Conservation (phyloP, 2,888 invertebrate genomes). For the Hoplodrina blanda region DNA sequence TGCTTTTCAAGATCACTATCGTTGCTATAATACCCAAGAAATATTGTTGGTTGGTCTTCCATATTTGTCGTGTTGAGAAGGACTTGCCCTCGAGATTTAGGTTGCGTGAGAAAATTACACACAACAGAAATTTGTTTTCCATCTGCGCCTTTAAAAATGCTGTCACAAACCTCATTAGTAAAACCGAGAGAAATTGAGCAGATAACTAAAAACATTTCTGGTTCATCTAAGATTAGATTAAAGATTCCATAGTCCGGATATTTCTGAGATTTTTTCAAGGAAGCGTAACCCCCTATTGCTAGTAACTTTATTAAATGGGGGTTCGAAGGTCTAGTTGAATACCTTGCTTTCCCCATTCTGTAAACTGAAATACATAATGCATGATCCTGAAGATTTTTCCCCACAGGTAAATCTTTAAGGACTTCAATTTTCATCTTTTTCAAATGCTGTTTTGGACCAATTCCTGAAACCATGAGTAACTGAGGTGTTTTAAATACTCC, state of each 20-base stretch:
- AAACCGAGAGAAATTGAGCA: constrained; percentile 13
- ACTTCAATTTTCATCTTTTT: constrained; percentile 72
- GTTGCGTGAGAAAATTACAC: neutral
- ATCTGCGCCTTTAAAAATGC: constrained; percentile 1
- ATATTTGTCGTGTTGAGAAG: constrained; percentile 12
- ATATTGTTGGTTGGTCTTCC: constrained; percentile 13
- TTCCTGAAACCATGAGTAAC: constrained; percentile 84
- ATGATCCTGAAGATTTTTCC: constrained; percentile 85
- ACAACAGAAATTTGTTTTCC: constrained; percentile 23
- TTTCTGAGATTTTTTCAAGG: constrained; percentile 5
- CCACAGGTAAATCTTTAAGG: constrained; percentile 81
- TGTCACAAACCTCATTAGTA: constrained; percentile 13
- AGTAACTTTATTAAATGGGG: neutral
- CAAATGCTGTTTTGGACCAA: constrained; percentile 81
- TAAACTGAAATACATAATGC: constrained; percentile 68
- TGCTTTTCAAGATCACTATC: constrained; percentile 13
- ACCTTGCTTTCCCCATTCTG: constrained; percentile 12
- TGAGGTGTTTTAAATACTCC: constrained; percentile 84
- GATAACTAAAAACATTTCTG: constrained; percentile 9
- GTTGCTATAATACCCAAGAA: constrained; percentile 9
- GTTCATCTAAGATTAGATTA: constrained; percentile 14
- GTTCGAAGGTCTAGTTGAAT: neutral
- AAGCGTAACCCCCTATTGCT: constrained; percentile 5
- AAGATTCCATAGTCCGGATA: constrained; percentile 23
- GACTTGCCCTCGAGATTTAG: constrained; percentile 19